phyloP scores from a whole-genome alignment of 1,140 invertebrate genomes.

The Calephelis nemesis region DNA sequence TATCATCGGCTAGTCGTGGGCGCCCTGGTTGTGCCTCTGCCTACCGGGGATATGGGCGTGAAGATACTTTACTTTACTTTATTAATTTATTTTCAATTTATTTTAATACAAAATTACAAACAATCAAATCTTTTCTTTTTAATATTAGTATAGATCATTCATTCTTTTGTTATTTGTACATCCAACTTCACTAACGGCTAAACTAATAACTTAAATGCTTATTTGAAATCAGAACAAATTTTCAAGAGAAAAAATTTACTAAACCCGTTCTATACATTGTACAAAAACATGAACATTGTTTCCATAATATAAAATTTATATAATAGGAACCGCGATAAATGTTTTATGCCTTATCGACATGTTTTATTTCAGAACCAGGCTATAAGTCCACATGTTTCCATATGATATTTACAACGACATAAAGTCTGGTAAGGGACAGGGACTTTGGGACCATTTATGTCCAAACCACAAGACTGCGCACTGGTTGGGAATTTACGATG shows the following conservation, averaged over 20 bases:
- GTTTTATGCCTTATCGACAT: conserved; percentile 1
- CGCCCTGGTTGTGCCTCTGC: no score
- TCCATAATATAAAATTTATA: neutral
- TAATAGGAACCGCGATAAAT: neutral
- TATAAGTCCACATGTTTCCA: conserved; percentile 4
- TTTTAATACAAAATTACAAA: no score
- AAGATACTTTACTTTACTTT: no score
- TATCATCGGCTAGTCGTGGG: no score
- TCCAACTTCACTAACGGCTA: no score
- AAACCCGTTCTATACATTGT: neutral
- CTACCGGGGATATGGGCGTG: no score
- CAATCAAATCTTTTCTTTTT: no score
- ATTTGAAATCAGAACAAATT: no score
- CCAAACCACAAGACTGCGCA: conserved; percentile 5
- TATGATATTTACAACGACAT: neutral
- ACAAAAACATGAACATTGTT: neutral
- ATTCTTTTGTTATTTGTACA: no score
- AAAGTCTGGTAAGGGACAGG: neutral
- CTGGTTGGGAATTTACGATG: conserved; percentile 5
- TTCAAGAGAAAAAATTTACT: neutral
- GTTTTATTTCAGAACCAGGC: neutral
- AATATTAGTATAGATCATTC: no score
- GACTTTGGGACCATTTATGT: conserved; percentile 4
- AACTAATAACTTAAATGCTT: no score
- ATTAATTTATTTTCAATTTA: no score